Percentiles rank a stretch among this genome's conserved stretches.
Evolutionary conservation across 2,797 vertebrate genomes (phyloP).

Genomic region (Chlorospingus semifuscus): DNA sequence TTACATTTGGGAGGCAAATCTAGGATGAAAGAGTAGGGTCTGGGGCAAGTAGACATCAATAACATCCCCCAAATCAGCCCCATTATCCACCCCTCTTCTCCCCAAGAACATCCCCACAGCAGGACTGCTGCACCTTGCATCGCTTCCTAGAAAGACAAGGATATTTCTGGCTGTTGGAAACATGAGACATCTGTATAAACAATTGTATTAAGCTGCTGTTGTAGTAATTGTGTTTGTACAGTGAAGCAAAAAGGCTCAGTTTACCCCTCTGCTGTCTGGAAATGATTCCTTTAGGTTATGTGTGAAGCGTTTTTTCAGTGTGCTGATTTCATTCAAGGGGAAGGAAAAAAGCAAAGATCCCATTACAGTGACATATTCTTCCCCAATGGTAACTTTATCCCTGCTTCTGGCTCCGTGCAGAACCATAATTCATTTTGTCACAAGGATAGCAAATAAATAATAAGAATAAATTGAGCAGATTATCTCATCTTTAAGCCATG

Average conservation of each 20-base stretch:
- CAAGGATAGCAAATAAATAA: constrained; percentile 65
- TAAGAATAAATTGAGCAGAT: constrained; percentile 66
- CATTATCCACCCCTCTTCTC: not conserved
- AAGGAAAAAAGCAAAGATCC: not conserved
- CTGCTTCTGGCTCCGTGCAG: constrained; percentile 29
- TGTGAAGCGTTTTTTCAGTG: not conserved
- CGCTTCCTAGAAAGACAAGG: not conserved
- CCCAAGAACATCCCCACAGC: rapidly evolving
- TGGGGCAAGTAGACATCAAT: not conserved
- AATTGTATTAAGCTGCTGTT: constrained; percentile 29
- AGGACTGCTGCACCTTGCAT: not conserved
- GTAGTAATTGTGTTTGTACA: constrained; percentile 62
- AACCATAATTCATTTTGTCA: constrained; percentile 65
- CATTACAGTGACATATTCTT: constrained; percentile 62
- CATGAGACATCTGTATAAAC: constrained; percentile 28
- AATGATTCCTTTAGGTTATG: constrained; percentile 62
- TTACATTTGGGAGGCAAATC: not conserved
- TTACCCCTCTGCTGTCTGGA: constrained; percentile 48
- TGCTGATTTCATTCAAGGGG: constrained; percentile 34
- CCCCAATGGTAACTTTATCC: constrained; percentile 62
- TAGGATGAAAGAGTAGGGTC: not conserved
- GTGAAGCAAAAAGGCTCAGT: constrained; percentile 49
- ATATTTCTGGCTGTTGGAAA: not conserved
- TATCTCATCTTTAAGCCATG: constrained; percentile 66
- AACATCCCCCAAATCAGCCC: not conserved